phyloP scores from a whole-genome alignment of 2,797 vertebrate species.

The Darevskia nairensis region DNA sequence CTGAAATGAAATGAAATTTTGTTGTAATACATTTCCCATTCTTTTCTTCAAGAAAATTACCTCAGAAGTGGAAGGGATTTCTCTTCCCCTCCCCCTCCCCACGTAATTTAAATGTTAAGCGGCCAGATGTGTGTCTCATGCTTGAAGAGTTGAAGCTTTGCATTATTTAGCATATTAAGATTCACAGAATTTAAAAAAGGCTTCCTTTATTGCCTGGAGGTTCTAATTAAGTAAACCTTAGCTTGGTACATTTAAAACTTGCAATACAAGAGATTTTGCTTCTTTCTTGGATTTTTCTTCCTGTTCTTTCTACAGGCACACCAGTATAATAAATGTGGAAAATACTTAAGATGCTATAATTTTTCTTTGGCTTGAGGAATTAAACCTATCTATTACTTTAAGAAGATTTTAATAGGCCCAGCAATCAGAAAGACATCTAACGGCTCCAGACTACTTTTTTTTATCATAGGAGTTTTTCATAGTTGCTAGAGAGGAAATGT shows the following conservation, averaged over 20 bases:
- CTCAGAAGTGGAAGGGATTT: conserved; percentile 91
- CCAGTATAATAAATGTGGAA: conserved; percentile 97
- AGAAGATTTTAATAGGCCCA: conserved; percentile 94
- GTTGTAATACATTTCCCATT: conserved; percentile 90
- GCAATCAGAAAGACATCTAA: conserved; percentile 88
- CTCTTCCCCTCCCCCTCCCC: conserved; percentile 60
- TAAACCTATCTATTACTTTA: conserved; percentile 96
- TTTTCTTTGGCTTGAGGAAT: conserved; percentile 92
- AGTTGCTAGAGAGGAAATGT: conserved; percentile 49
- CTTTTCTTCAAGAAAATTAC: conserved; percentile 92
- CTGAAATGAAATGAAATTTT: conserved; percentile 91
- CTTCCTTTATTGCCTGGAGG: conserved; percentile 97
- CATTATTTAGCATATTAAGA: conserved; percentile 99
- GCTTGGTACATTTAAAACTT: conserved; percentile 99
- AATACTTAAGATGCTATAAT: conserved; percentile 90
- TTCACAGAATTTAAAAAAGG: conserved; percentile 99
- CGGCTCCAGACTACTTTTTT: conserved; percentile 81
- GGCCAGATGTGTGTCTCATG: conserved; percentile 99
- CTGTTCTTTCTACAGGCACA: conserved; percentile 82
- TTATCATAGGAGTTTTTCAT: conserved; percentile 67
- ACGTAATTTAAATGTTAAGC: conserved; percentile 99
- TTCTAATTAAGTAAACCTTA: conserved; percentile 99
- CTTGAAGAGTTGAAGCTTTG: conserved; percentile 99
- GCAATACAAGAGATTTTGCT: conserved; percentile 92
- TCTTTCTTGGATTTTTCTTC: conserved; percentile 26